phyloP scores from a whole-genome alignment of 2,113 vertebrate genomes.

The Apodemus sylvaticus region DNA sequence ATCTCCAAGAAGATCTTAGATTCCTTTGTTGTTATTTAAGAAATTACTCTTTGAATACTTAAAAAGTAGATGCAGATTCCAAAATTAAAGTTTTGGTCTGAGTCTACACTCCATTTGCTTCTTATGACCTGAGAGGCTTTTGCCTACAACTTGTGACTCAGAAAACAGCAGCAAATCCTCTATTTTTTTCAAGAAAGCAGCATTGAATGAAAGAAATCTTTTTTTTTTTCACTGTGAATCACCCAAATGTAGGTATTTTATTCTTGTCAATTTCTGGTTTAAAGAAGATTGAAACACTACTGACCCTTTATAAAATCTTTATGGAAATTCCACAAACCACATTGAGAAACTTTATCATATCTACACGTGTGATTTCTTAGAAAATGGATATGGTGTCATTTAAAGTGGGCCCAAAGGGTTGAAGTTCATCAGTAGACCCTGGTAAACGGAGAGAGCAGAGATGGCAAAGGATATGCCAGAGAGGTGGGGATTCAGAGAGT shows the following conservation, averaged over 20 bases:
- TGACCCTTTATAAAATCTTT: neutral
- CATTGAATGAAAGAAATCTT: neutral
- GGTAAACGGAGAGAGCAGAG: fast-evolving
- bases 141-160: conserved; percentile 20
- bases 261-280: neutral
- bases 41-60: conserved; percentile 48
- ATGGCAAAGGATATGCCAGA: neutral
- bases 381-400: neutral
- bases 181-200: conserved; percentile 30
- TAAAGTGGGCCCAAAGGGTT: neutral
- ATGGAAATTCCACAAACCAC: neutral
- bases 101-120: conserved; percentile 25
- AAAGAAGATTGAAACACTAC: neutral
- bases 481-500: too few species aligned
- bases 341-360: neutral
- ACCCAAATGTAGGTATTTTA: neutral
- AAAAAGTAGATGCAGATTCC: conserved; percentile 25
- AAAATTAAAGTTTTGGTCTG: neutral
- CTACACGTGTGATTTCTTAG: neutral
- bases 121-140: neutral
- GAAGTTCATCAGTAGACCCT: too few species aligned
- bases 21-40: neutral
- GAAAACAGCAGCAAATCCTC: neutral
- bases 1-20: conserved; percentile 46
- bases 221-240: neutral